phyloP scores from a whole-genome alignment of 1,140 invertebrate genomes.

The Zaprionus inermis region DNA sequence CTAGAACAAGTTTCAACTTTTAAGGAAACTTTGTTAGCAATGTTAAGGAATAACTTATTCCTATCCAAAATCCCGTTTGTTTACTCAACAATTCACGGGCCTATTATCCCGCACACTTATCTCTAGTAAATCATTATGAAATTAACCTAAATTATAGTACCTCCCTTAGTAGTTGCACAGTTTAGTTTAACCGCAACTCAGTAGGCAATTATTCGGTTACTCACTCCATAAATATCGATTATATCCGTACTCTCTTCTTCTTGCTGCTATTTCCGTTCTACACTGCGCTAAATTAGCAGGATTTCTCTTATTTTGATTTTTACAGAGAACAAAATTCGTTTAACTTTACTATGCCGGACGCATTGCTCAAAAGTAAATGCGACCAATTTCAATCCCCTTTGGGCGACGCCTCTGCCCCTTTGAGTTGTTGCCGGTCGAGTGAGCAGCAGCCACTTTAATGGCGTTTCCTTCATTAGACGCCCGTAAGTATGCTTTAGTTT shows the following conservation, averaged over 20 bases:
- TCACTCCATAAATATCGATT: conserved; percentile 2
- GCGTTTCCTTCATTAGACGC: conserved; percentile 67
- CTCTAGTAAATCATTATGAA: background rate
- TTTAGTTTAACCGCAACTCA: background rate
- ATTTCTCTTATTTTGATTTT: conserved; percentile 9
- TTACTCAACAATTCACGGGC: background rate
- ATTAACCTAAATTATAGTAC: background rate
- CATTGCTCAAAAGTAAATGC: conserved; percentile 28
- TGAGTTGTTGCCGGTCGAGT: conserved; percentile 16
- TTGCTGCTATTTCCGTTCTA: background rate
- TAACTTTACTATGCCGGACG: conserved; percentile 45
- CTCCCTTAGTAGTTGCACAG: too few species aligned
- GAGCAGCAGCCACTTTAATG: conserved; percentile 42
- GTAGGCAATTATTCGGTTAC: background rate
- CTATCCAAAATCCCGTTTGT: too few species aligned
- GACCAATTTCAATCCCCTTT: conserved; percentile 5
- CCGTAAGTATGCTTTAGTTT: conserved; percentile 56
- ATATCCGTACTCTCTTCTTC: background rate
- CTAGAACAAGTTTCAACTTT: too few species aligned
- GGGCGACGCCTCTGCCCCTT: background rate
- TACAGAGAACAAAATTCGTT: conserved; percentile 33
- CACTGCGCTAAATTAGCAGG: conserved; percentile 33
- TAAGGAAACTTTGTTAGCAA: too few species aligned
- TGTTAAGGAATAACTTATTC: too few species aligned
- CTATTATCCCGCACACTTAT: background rate